A percentile compares a stretch with the other conserved stretches of the same genome.
Conservation (phyloP, 2,888 invertebrate species). For the Hypomecis atomaria region DNA sequence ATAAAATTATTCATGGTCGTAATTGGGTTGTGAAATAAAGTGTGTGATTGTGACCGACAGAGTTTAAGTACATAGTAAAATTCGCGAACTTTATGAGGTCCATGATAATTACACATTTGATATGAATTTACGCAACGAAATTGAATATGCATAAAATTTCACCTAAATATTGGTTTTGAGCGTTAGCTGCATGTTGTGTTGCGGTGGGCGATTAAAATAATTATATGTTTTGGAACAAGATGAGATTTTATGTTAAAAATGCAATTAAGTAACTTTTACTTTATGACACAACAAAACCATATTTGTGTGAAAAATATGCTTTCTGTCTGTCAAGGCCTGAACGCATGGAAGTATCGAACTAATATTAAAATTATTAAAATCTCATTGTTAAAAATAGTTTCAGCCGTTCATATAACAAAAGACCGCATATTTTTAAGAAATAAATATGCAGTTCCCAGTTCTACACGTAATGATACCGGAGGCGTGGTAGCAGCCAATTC, state of each 20-base stretch:
- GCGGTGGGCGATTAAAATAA: neutral
- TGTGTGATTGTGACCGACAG: neutral
- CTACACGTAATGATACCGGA: too few relatives aligned
- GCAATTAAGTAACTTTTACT: neutral
- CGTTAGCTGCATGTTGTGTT: neutral
- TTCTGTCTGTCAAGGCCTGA: too few relatives aligned
- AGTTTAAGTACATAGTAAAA: conserved; percentile 43
- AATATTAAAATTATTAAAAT: too few relatives aligned
- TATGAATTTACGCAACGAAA: conserved; percentile 4
- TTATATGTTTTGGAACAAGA: too few relatives aligned
- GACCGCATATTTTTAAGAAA: too few relatives aligned
- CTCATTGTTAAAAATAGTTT: too few relatives aligned
- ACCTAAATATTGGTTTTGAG: neutral
- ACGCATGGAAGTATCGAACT: too few relatives aligned
- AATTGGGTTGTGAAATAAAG: conserved; percentile 1
- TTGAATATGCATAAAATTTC: conserved; percentile 12
- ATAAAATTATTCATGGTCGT: neutral
- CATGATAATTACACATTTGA: conserved; percentile 15
- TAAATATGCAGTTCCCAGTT: too few relatives aligned
- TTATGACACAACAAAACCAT: neutral
- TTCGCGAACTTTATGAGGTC: conserved; percentile 19
- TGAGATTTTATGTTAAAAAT: too few relatives aligned
- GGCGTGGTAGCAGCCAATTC: too few relatives aligned
- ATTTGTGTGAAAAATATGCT: neutral
- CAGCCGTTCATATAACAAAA: too few relatives aligned